Evolutionary conservation across 2,797 vertebrate species (phyloP).

Genomic region (Macropodus opercularis): DNA sequence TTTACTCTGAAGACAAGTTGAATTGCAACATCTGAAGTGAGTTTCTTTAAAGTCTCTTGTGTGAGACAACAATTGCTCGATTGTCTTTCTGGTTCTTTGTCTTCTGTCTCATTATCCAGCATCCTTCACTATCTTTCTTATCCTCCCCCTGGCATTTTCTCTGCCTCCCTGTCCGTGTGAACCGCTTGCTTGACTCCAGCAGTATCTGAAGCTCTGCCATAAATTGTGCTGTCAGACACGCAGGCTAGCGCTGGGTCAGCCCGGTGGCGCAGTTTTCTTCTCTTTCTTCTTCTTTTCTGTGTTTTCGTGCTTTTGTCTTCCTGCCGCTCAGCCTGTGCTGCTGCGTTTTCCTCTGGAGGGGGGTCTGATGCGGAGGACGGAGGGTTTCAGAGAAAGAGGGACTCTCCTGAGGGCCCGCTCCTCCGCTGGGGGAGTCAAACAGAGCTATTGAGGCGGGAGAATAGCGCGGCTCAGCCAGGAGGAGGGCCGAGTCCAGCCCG

Average conservation of each 20-base stretch:
- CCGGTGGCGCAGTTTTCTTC: constrained; percentile 16
- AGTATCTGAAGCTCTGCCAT: constrained; percentile 74
- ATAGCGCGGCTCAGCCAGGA: constrained; percentile 74
- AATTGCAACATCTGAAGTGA: too few species aligned
- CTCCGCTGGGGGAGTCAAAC: constrained; percentile 78
- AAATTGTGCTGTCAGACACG: constrained; percentile 80
- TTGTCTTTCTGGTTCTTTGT: neutral
- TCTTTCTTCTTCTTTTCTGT: constrained; percentile 3
- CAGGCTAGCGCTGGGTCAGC: constrained; percentile 61
- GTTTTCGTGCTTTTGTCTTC: constrained; percentile 29
- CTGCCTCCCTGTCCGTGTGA: constrained; percentile 61
- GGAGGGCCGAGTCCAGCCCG: constrained; percentile 73
- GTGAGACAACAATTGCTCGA: neutral
- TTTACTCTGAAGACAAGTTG: neutral
- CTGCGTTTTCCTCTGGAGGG: constrained; percentile 20
- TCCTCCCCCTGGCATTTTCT: constrained; percentile 26
- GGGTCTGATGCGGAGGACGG: constrained; percentile 52
- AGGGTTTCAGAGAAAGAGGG: constrained; percentile 64
- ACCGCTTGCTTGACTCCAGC: constrained; percentile 72
- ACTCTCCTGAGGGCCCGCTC: constrained; percentile 49
- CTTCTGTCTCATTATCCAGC: constrained; percentile 13
- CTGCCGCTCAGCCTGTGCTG: constrained; percentile 28
- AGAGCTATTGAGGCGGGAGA: constrained; percentile 86
- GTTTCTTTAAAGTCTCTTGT: neutral
- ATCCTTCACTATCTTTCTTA: constrained; percentile 30